Evolutionary conservation across 2,113 vertebrate species (phyloP), one percentile per base, ranked within the genome.

Genomic region (Triplophysa tibetana): DNA sequence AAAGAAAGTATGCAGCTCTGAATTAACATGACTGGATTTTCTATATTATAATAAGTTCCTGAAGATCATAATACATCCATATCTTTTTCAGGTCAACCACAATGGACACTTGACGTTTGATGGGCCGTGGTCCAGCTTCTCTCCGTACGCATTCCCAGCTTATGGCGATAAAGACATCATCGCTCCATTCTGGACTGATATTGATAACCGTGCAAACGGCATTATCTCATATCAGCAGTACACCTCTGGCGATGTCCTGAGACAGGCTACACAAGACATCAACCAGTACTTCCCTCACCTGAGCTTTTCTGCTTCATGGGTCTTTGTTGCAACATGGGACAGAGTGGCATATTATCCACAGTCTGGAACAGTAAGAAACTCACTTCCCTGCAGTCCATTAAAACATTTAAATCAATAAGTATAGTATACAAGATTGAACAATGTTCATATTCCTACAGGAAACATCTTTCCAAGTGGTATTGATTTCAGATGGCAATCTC

Each of bases 241-340:
- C 83, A 77, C n/a, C 0, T 2, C 75, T 0, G 23, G 45, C 0
- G 0, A 0, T 0, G 48, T 91, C 13, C 80, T 91, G 29, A 10
- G 2, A 0, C 1, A 3, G 0, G 33, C 87, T 8, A 87, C 87
- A 9, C 0, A 1, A 0, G 67, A 91, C n/a, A 85, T 91, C 61
- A 87, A 78, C 14, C 0, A 16, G 0, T 86, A 91, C 23, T 92
- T 90, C 19, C 84, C 81, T 0, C 0, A 2, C 0, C 8, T 48
- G 3, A 2, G 29, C 8, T 91, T 87, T 45, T 58, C 3, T 0
- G 82, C 87, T 13, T 29, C 11, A 0, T 85, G 85, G 80, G 72
- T 84, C 8, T 88, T 91, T 0, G 68, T 90, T 58, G 90, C 83
- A 24, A 89, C 87, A 2, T 93, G 93, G 89, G 82, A 91, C 45